Percentiles rank a stretch among this genome's conserved stretches.
phyloP scores from a whole-genome alignment of 2,113 vertebrate species.

The Trichomycterus rosablanca region DNA sequence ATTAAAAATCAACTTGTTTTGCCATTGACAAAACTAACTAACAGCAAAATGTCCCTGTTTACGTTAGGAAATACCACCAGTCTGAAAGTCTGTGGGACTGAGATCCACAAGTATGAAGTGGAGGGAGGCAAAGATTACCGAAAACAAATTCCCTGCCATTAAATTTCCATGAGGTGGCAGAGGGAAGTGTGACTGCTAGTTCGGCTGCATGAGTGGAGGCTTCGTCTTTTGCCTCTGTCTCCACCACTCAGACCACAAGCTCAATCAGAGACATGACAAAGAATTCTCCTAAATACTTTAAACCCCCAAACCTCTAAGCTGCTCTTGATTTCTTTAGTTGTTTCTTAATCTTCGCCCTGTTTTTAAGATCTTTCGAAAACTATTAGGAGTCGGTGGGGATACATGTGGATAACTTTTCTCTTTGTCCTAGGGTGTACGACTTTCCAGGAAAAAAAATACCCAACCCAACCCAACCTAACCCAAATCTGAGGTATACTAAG shows the following conservation, averaged over 20 bases:
- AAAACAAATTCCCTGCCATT: background rate
- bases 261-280: conserved; percentile 48
- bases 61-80: too few species aligned
- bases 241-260: conserved; percentile 51
- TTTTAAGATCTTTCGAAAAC: background rate
- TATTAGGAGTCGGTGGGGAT: background rate
- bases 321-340: conserved; percentile 16
- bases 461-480: too few species aligned
- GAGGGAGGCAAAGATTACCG: too few species aligned
- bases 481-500: too few species aligned
- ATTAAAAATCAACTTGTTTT: too few species aligned
- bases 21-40: too few species aligned
- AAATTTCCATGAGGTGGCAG: conserved; percentile 1
- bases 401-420: background rate
- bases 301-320: conserved; percentile 47
- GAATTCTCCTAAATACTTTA: conserved; percentile 51
- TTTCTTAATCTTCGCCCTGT: background rate
- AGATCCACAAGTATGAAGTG: too few species aligned
- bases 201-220: conserved; percentile 6
- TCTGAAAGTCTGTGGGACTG: too few species aligned
- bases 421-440: background rate
- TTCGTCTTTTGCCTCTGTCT: conserved; percentile 36
- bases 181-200: background rate
- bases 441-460: background rate
- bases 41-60: too few species aligned